Percentiles rank a stretch among this genome's conserved stretches.
These are phyloP conservation scores for Callionymus lyra DNA, from an alignment of 2,113 vertebrate species.

Conservation along the genomic window DNA sequence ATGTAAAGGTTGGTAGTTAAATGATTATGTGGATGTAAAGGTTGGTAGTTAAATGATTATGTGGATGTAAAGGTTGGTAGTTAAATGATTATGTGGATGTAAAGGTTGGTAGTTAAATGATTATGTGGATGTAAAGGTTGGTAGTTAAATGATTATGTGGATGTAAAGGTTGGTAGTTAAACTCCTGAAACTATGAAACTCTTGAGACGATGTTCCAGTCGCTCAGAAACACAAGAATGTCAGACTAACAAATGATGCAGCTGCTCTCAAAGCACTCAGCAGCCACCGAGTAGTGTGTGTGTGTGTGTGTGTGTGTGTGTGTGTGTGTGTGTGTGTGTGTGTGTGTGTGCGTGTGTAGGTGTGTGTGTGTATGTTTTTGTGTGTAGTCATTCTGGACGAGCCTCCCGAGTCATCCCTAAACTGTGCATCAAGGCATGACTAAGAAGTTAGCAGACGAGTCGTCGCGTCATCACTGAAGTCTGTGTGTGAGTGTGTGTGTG, in stretches of 20 bases:
- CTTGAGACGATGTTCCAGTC: constrained; percentile 16
- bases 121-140: too few species aligned
- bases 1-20: too few species aligned
- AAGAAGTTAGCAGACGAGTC: constrained; percentile 55
- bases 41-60: too few species aligned
- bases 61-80: too few species aligned
- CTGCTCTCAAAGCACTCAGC: constrained; percentile 29
- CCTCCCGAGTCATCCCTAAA: constrained; percentile 69
- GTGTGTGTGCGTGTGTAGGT: constrained; percentile 19
- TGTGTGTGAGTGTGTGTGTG: too few species aligned
- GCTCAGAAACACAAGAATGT: constrained; percentile 22
- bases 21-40: too few species aligned
- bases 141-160: too few species aligned
- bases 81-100: too few species aligned
- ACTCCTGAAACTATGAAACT: constrained; percentile 1
- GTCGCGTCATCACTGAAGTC: constrained; percentile 18
- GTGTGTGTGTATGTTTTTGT: constrained; percentile 3
- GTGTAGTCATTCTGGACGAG: constrained; percentile 18
- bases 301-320: constrained; percentile 34
- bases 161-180: too few species aligned
- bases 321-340: too few species aligned
- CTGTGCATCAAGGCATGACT: constrained; percentile 68
- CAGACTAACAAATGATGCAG: constrained; percentile 36
- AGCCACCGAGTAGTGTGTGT: constrained; percentile 20
- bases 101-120: too few species aligned